Evolutionary conservation across 2,113 vertebrate genomes (phyloP), one percentile per base, ranked within the genome.

Genomic region (Macheiramphus alcinus): DNA sequence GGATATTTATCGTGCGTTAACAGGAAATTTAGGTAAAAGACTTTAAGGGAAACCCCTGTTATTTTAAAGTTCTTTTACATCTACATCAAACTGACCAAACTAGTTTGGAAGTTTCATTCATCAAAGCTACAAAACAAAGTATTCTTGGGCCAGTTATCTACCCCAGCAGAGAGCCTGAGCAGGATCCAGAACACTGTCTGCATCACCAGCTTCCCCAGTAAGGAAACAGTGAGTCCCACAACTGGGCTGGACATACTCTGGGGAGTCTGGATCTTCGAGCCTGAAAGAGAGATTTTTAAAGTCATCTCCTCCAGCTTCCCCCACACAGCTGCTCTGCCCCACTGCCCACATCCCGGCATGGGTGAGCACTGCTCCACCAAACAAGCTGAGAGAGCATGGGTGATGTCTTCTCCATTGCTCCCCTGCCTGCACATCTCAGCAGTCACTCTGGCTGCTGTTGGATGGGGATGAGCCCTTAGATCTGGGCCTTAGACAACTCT

Each of bases 321-420:
- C 12, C 10, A 10, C 36, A 21, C 20, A 70, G 63, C 65, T 58
- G 79, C 67, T 92, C 59, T 75, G 55, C n/a, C 61, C 65, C 7
- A 4, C 45, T 53, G 68, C 79, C 53, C 19, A 43, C 25, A 29
- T 11, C 34, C 84, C 13, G 5, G 4, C 0, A 1, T 9, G 34
- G 79, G 18, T 0, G 3, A 88, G 50, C 40, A 8, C 56, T 27
- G 56, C 75, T 66, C 75, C 70, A 36, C 2, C 4, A 67, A 32
- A 48, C 9, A 25, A 53, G 63, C 62, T 36, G 48, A 50, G 61
- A 85, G 75, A 32, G 18, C 0, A 0, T 4, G 47, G 40, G 45
- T 12, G 58, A 48, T 20, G 23, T 9, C 45, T n/a, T 61, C 52
- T 3, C 55, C 5, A 3, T 5, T 10, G 47, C 55, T 66, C 7